Conservation (phyloP, 2,113 vertebrate species). For the Ageneiosus marmoratus region DNA sequence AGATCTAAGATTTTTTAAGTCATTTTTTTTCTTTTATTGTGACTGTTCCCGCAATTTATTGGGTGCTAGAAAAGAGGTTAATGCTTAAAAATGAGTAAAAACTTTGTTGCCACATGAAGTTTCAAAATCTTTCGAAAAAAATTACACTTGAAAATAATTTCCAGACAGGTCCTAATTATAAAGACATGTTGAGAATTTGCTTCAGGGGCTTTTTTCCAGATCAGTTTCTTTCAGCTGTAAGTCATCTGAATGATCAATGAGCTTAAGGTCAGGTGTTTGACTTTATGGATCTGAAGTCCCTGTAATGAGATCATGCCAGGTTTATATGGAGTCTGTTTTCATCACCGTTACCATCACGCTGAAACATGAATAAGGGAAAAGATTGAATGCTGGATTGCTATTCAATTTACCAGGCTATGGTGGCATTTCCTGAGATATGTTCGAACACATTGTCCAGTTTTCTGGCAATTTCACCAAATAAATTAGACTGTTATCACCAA, state of each 20-base stretch:
- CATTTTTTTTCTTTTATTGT: background rate
- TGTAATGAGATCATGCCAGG: background rate
- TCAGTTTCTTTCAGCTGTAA: background rate
- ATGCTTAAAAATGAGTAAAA: background rate
- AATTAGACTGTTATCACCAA: background rate
- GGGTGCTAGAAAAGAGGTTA: background rate
- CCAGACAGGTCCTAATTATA: background rate
- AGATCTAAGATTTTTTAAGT: no score
- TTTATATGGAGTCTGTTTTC: background rate
- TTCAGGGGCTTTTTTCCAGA: background rate
- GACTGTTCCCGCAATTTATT: background rate
- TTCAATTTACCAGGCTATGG: background rate
- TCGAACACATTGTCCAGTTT: background rate
- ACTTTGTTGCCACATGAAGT: background rate
- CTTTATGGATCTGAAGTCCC: background rate
- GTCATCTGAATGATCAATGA: background rate
- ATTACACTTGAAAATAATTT: background rate
- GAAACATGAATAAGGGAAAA: background rate
- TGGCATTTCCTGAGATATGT: background rate
- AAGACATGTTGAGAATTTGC: background rate
- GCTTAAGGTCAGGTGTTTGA: background rate
- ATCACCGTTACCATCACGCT: background rate
- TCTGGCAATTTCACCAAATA: background rate
- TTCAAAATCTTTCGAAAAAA: background rate
- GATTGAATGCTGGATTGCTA: background rate